Conservation (phyloP, 2,797 vertebrate genomes). For the Falco berigora region DNA sequence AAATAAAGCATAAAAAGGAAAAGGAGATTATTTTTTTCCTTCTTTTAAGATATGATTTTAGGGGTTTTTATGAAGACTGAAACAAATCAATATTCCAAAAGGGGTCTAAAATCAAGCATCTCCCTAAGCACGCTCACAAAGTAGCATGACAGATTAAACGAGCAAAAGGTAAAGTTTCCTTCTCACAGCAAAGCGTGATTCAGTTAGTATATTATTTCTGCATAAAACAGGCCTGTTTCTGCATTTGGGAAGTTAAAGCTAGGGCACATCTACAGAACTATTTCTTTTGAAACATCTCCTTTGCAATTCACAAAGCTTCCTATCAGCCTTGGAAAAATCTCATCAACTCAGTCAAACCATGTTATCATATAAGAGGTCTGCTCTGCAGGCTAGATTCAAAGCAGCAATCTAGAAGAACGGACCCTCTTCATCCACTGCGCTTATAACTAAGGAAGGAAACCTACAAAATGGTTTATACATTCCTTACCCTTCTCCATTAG, state of each 20-base stretch:
- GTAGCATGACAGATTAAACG: neutral
- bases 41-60: neutral
- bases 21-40: neutral
- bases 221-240: neutral
- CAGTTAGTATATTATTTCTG: neutral
- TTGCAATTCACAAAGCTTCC: slow-evolving; percentile 3
- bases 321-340: neutral
- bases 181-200: neutral
- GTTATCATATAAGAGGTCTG: neutral
- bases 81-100: neutral
- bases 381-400: neutral
- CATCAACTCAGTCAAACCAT: neutral
- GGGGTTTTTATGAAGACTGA: neutral
- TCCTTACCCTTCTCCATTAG: neutral
- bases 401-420: neutral
- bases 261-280: neutral
- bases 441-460: neutral
- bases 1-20: neutral
- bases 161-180: slow-evolving; percentile 1
- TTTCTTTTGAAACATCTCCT: neutral
- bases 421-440: neutral
- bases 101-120: neutral
- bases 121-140: neutral
- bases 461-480: neutral
- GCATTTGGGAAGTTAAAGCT: neutral